Percentiles rank a stretch among this genome's conserved stretches.
These are phyloP conservation scores for Myanophis thanlyinensis DNA, from an alignment of 2,113 vertebrate genomes.

Conservation along the genomic window DNA sequence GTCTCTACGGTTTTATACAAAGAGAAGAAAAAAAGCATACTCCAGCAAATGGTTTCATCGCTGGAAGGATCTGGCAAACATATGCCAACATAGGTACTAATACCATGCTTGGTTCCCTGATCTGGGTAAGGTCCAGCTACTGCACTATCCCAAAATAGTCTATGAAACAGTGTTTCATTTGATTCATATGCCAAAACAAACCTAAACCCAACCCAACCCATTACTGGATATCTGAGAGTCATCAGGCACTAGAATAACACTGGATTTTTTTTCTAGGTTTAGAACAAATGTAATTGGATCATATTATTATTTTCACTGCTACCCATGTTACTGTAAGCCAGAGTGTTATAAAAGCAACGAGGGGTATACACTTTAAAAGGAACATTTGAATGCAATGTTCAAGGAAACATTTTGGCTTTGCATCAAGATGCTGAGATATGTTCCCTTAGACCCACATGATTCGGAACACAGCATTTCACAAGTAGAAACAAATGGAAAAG, in stretches of 20 bases:
- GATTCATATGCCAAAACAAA: background rate
- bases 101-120: background rate
- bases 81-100: background rate
- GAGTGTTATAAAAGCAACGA: background rate
- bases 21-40: background rate
- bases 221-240: background rate
- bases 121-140: background rate
- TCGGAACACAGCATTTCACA: background rate
- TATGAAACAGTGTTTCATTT: background rate
- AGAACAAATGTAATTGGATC: background rate
- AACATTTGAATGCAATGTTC: background rate
- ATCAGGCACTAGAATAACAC: background rate
- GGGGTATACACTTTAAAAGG: background rate
- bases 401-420: background rate
- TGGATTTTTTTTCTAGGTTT: background rate
- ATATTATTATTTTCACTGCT: background rate
- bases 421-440: background rate
- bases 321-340: background rate
- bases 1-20: background rate
- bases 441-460: background rate
- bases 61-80: background rate
- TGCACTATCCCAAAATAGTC: background rate
- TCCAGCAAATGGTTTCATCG: background rate
- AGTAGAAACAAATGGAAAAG: background rate
- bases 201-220: background rate